A percentile compares a stretch with the other conserved stretches of the same genome.
These are phyloP conservation scores for Rhinatrema bivittatum DNA, from an alignment of 2,797 vertebrate species.

Conservation along the genomic window DNA sequence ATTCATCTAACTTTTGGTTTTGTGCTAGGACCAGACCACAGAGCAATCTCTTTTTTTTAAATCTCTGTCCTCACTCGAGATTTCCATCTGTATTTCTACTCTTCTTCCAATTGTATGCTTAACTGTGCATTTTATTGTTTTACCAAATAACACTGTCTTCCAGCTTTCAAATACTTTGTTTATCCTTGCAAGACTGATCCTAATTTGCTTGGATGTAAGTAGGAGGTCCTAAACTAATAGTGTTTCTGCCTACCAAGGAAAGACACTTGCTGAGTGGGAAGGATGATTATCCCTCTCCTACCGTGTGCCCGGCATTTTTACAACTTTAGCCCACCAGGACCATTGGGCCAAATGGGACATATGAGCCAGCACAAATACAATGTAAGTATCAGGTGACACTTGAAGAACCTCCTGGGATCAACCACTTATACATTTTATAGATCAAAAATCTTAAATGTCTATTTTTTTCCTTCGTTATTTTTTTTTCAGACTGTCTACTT, in stretches of 20 bases:
- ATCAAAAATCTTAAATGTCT: too few species aligned
- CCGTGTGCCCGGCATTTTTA: slow-evolving; percentile 2
- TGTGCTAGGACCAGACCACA: too few species aligned
- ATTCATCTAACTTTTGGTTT: too few species aligned
- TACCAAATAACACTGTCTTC: not conserved
- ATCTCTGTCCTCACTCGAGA: too few species aligned
- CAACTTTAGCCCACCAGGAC: not conserved
- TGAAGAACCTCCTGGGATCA: too few species aligned
- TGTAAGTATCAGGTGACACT: not conserved
- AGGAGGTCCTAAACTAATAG: slow-evolving; percentile 16
- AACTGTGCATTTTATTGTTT: slow-evolving; percentile 12
- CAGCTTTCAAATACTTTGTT: slow-evolving; percentile 1
- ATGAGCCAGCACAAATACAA: not conserved
- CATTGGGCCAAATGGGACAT: not conserved
- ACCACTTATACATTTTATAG: too few species aligned
- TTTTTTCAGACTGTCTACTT: too few species aligned
- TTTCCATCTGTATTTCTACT: too few species aligned
- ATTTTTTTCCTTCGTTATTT: too few species aligned
- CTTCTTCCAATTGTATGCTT: too few species aligned
- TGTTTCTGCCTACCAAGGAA: not conserved
- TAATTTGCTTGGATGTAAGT: slow-evolving; percentile 5
- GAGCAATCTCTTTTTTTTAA: too few species aligned
- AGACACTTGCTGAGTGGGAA: not conserved
- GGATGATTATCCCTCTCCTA: not conserved
- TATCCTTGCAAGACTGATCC: slow-evolving; percentile 1